Evolutionary conservation across 92 coral and sea anemone genomes (phyloP).

Genomic region (Phenganax subtilis): DNA sequence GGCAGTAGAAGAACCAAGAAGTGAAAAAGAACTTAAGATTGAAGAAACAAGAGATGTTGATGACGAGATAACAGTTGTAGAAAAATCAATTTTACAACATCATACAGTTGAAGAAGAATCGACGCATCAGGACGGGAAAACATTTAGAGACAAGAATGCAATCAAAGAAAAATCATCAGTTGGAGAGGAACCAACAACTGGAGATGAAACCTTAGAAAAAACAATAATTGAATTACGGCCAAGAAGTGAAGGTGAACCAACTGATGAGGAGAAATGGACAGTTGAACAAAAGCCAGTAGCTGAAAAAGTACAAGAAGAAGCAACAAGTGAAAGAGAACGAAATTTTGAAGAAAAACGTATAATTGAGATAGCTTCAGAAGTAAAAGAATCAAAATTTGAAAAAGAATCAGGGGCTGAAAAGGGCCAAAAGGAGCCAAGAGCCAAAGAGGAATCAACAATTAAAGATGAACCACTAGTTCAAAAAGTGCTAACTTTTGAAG

Average conservation of each 20-base stretch:
- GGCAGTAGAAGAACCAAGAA: constrained; percentile 3
- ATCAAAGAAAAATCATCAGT: constrained; percentile 13
- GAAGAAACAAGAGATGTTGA: not conserved
- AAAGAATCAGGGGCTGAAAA: constrained; percentile 28
- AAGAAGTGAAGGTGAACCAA: constrained; percentile 67
- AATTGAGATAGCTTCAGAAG: constrained; percentile 63
- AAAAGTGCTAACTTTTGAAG: not conserved
- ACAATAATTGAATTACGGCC: constrained; percentile 55
- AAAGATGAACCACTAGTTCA: not conserved
- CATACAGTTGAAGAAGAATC: constrained; percentile 14
- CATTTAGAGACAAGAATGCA: not conserved
- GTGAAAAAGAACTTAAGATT: not conserved
- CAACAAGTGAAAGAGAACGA: constrained; percentile 43
- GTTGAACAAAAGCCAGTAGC: constrained; percentile 25
- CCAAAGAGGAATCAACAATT: not conserved
- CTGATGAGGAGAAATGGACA: constrained; percentile 46
- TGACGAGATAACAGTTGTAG: not conserved
- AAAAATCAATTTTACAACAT: not conserved
- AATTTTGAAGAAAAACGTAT: constrained; percentile 57
- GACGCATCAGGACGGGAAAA: not conserved
- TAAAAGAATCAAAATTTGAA: constrained; percentile 73
- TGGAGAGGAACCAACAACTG: constrained; percentile 32
- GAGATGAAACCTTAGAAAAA: constrained; percentile 56
- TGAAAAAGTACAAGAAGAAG: constrained; percentile 47
- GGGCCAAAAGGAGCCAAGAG: not conserved